A percentile compares a stretch with the other conserved stretches of the same genome.
Conservation (phyloP, 2,888 invertebrate species). For the Alviniconcha strummeri region DNA sequence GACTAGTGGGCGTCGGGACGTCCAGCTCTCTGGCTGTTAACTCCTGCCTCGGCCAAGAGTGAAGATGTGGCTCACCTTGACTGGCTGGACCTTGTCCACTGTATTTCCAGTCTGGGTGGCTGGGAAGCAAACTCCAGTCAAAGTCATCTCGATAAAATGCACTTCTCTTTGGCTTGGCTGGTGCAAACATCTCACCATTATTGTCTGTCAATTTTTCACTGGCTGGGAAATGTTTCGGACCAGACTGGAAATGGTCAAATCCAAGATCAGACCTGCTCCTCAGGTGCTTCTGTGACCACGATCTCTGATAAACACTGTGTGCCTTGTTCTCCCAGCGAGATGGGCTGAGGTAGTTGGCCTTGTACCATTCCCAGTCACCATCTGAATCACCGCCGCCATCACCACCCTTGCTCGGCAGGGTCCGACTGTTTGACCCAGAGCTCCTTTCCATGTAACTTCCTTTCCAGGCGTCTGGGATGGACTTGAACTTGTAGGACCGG, state of each 20-base stretch:
- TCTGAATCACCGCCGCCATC: background rate
- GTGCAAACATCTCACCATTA: too few species aligned
- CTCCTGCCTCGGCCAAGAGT: constrained; percentile 18
- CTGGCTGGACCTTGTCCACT: too few species aligned
- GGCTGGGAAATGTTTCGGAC: too few species aligned
- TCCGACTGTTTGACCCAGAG: background rate
- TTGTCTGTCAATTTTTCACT: too few species aligned
- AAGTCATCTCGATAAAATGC: too few species aligned
- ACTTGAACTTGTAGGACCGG: constrained; percentile 25
- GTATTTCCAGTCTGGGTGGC: too few species aligned
- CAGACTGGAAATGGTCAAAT: background rate
- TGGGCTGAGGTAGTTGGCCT: constrained; percentile 14
- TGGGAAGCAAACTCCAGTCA: too few species aligned
- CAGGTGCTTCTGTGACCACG: background rate
- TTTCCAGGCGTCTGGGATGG: background rate
- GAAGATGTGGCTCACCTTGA: background rate
- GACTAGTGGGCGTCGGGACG: constrained; percentile 24
- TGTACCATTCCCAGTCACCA: constrained; percentile 24
- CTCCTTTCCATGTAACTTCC: background rate
- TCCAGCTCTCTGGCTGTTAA: constrained; percentile 16
- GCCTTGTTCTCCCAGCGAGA: too few species aligned
- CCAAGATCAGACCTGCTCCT: constrained; percentile 7
- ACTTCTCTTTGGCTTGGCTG: too few species aligned
- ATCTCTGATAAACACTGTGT: too few species aligned
- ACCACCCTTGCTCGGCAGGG: too few species aligned